Evolutionary conservation across 2,888 invertebrate species (phyloP).

Genomic region (Orthosia cruda): DNA sequence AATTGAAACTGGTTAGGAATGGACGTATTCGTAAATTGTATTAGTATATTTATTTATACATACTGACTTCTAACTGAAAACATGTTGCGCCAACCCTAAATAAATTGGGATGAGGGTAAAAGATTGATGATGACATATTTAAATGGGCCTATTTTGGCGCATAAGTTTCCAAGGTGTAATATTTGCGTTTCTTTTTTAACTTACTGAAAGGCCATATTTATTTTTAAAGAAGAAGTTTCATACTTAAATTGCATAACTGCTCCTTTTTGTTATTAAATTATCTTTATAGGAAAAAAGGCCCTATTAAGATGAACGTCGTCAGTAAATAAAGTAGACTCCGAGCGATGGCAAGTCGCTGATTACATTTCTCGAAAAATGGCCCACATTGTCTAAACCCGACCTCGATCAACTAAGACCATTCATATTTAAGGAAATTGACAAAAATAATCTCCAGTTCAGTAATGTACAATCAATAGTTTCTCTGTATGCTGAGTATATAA

Average conservation of each 20-base stretch:
- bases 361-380: slow-evolving; percentile 6
- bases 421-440: slow-evolving; percentile 19
- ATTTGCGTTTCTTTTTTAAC: neutral
- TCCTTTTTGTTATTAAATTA: too few species aligned
- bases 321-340: neutral
- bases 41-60: too few species aligned
- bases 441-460: slow-evolving; percentile 34
- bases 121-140: too few species aligned
- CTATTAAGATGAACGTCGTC: neutral
- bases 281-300: neutral
- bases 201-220: too few species aligned
- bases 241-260: too few species aligned
- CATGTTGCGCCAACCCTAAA: too few species aligned
- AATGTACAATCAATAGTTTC: neutral
- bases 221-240: too few species aligned
- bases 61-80: too few species aligned
- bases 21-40: too few species aligned
- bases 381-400: neutral
- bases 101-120: too few species aligned
- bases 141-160: neutral
- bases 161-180: neutral
- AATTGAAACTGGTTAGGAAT: slow-evolving; percentile 3
- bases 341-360: slow-evolving; percentile 10
- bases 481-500: slow-evolving; percentile 8
- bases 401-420: neutral